phyloP scores from a whole-genome alignment of 2,797 vertebrate genomes.

The Rhinogobio ventralis region DNA sequence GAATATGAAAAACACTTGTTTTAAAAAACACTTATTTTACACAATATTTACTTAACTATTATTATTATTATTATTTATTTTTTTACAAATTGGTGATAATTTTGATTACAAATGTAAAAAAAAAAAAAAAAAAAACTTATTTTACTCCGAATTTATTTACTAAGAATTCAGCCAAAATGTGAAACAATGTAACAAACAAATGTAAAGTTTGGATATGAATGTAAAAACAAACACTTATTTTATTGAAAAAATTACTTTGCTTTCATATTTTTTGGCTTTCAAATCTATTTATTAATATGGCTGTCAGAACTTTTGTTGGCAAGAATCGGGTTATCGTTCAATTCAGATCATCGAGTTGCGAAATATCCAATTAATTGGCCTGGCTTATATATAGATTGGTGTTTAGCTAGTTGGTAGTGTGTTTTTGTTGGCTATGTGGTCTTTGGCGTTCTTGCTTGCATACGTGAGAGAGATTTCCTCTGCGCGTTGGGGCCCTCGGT shows the following conservation, averaged over 20 bases:
- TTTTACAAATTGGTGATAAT: not conserved
- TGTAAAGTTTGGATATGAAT: not conserved
- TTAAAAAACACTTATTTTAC: not conserved
- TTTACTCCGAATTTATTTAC: no score
- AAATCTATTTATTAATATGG: not conserved
- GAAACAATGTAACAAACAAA: not conserved
- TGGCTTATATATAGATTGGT: not conserved
- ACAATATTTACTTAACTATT: not conserved
- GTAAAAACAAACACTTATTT: not conserved
- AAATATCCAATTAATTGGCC: not conserved
- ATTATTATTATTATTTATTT: no score
- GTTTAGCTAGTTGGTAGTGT: not conserved
- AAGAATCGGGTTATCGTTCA: not conserved
- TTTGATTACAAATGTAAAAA: not conserved
- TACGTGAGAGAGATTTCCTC: slow-evolving; percentile 59
- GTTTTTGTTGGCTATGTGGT: slow-evolving; percentile 22
- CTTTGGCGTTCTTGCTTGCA: slow-evolving; percentile 28
- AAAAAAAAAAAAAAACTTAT: not conserved
- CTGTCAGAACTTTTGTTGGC: not conserved
- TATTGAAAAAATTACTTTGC: not conserved
- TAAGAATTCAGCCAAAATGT: not conserved
- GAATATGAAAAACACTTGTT: not conserved
- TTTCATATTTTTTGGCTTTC: no score
- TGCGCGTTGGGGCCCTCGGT: slow-evolving; percentile 42
- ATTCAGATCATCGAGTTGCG: not conserved